These are phyloP conservation scores for Punctoribates punctum DNA, from an alignment of 2,888 invertebrate species.

Conservation along the genomic window DNA sequence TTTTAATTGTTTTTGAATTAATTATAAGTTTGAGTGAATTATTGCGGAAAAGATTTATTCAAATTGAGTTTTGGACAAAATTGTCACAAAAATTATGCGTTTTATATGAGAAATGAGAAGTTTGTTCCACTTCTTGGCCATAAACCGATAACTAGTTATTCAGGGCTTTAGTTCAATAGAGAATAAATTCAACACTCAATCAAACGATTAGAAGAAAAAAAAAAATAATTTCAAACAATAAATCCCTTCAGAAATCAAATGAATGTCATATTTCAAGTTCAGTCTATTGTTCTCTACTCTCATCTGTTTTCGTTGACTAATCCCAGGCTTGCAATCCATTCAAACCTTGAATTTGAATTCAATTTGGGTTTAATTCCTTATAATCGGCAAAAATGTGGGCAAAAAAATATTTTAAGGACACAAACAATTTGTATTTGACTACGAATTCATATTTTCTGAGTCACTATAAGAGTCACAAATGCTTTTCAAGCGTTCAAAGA, in stretches of 20 bases:
- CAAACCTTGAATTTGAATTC: neutral
- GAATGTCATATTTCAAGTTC: slow-evolving; percentile 24
- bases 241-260: neutral
- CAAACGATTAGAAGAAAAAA: neutral
- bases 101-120: slow-evolving; percentile 3
- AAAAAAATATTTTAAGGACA: too few relatives aligned
- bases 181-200: slow-evolving; percentile 3
- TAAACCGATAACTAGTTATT: neutral
- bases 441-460: too few relatives aligned
- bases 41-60: neutral
- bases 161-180: neutral
- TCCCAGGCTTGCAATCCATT: neutral
- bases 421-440: too few relatives aligned
- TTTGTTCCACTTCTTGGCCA: slow-evolving; percentile 5
- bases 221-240: neutral
- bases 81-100: neutral
- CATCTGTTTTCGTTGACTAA: neutral
- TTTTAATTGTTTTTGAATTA: neutral
- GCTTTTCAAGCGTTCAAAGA: too few relatives aligned
- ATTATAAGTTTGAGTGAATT: neutral
- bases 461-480: too few relatives aligned
- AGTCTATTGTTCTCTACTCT: slow-evolving; percentile 7
- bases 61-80: neutral
- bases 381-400: neutral
- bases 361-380: neutral